Conservation (phyloP, 2,113 vertebrate genomes). For the Pterocles burchelli region DNA sequence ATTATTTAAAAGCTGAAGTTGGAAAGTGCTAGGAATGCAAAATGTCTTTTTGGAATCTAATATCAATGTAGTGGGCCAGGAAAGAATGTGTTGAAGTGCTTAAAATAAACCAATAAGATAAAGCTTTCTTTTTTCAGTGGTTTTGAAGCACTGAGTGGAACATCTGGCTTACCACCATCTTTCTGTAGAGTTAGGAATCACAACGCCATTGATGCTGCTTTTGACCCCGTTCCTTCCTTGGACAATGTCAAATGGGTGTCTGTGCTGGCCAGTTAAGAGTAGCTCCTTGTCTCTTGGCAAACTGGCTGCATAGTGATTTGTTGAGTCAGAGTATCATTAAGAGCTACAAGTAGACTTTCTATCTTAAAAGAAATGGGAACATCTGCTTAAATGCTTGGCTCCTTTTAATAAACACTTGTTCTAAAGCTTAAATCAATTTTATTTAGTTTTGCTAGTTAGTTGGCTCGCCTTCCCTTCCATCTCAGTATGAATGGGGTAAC, state of each 20-base stretch:
- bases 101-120: conserved; percentile 56
- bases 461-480: background rate
- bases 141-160: conserved; percentile 2
- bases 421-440: background rate
- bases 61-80: conserved; percentile 10
- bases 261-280: background rate
- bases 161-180: conserved; percentile 5
- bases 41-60: conserved; percentile 35
- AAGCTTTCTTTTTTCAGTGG: background rate
- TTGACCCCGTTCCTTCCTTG: background rate
- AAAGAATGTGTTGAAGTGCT: conserved; percentile 25
- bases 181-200: background rate
- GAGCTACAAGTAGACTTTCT: conserved; percentile 54
- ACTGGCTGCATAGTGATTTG: conserved; percentile 15
- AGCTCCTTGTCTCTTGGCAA: conserved; percentile 35
- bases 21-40: conserved; percentile 19
- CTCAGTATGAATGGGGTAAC: background rate
- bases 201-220: background rate
- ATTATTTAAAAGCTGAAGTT: background rate
- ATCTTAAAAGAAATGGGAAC: conserved; percentile 27
- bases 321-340: conserved; percentile 66
- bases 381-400: conserved; percentile 40
- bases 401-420: background rate
- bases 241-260: background rate
- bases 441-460: background rate